Evolutionary conservation across 2,113 vertebrate species (phyloP), one percentile per base, ranked within the genome.

Genomic region (Chaenocephalus aceratus): DNA sequence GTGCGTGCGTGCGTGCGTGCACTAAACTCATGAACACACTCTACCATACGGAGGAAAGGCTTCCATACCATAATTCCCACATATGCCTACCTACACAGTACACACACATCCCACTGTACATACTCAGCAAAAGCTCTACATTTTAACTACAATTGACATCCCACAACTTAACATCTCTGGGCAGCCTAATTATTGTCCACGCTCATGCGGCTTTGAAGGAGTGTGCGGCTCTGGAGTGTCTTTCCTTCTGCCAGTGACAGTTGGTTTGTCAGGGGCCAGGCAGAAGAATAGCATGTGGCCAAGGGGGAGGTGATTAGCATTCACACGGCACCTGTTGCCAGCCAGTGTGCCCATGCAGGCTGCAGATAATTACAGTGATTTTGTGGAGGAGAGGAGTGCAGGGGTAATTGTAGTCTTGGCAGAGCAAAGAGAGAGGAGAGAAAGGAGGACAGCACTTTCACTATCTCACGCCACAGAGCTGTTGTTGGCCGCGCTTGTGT

Each of bases 331-430:
- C 95, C 95, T 95, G 95, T 95, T 95, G 92, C 92, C 93, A 92
- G 90, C 91, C 89, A 91, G 87, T 88, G 83, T 92, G 90, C 80
- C 84, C 87, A 88, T 93, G 93, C 92, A 92, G 86, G 87, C 88
- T 85, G 83, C 84, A 94, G 91, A 94, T 95, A 95, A 95, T 95
- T 94, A 95, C 93, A 94, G 93, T 93, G 92, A 96, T 95, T 95
- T 92, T 84, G 87, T 89, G 78, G 77, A 87, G 89, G 83, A 90
- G 89, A 89, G 81, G 85, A 92, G 90, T 86, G 93, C 82, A 88
- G 92, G 90, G 79, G 91, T 95, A 95, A 96, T 95, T 95, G 92
- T 92, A 94, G 93, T 92, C 92, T 93, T 92, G 92, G 91, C 89
- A 82, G 74, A 82, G 88, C 66, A 44, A 76, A 83, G 75, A 71